Conservation (phyloP, 1,140 invertebrate genomes). For the Brachionus calyciflorus region DNA sequence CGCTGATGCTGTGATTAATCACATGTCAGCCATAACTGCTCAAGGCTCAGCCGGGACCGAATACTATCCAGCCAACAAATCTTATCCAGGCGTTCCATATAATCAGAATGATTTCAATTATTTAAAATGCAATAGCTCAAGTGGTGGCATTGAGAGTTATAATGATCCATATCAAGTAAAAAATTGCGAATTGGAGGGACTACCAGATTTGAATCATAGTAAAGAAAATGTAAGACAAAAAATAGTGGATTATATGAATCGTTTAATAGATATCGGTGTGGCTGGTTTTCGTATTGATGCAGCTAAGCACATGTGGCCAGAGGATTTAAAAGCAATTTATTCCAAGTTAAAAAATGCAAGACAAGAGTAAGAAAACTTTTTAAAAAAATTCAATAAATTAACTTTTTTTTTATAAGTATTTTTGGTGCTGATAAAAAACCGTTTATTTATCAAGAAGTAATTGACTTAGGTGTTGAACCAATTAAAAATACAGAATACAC, state of each 20-base stretch:
- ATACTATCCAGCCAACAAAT: constrained; percentile 55
- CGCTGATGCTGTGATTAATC: constrained; percentile 80
- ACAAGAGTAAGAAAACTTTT: neutral
- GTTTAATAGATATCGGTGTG: constrained; percentile 71
- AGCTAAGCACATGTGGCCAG: constrained; percentile 48
- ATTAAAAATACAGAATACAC: constrained; percentile 63
- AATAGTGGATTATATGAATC: constrained; percentile 71
- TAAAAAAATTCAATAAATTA: too few species aligned
- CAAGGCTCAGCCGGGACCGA: constrained; percentile 54
- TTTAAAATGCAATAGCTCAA: constrained; percentile 53
- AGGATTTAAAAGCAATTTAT: constrained; percentile 23
- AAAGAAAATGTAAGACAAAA: constrained; percentile 68
- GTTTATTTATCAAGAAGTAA: constrained; percentile 74
- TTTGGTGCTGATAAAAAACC: constrained; percentile 53
- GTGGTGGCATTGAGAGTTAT: constrained; percentile 58
- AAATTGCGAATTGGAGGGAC: constrained; percentile 71
- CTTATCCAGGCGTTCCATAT: constrained; percentile 64
- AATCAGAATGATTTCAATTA: constrained; percentile 50
- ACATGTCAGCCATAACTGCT: constrained; percentile 72
- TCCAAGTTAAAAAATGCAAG: neutral
- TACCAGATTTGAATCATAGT: constrained; percentile 72
- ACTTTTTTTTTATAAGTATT: constrained; percentile 11
- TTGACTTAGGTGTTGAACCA: constrained; percentile 72
- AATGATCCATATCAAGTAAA: constrained; percentile 59
- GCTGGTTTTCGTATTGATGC: constrained; percentile 65